These are phyloP conservation scores for Cephus nigrinus DNA, from an alignment of 2,888 invertebrate species.

Conservation along the genomic window DNA sequence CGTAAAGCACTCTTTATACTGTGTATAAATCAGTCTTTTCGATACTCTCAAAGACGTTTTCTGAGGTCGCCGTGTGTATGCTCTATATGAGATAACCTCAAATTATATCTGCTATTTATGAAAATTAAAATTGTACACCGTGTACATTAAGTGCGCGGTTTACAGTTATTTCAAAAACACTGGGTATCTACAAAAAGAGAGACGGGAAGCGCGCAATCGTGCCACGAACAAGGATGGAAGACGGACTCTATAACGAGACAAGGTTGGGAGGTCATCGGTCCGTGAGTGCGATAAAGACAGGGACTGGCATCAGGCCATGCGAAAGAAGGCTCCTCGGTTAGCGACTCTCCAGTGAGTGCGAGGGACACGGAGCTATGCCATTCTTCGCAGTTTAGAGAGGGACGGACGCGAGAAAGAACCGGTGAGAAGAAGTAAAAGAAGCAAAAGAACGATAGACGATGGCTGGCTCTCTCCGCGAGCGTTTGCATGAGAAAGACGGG, in stretches of 20 bases:
- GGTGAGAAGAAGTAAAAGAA: constrained; percentile 42
- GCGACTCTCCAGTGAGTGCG: constrained; percentile 17
- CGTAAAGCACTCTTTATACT: not conserved
- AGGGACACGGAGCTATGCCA: constrained; percentile 14
- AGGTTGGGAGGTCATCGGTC: constrained; percentile 51
- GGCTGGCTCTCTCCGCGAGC: constrained; percentile 23
- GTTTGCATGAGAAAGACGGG: constrained; percentile 43
- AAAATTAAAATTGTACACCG: not conserved
- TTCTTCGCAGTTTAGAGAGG: not conserved
- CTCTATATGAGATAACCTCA: not conserved
- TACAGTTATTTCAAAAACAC: constrained; percentile 50
- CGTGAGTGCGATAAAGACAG: constrained; percentile 34
- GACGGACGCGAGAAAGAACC: constrained; percentile 26
- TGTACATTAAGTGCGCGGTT: constrained; percentile 22
- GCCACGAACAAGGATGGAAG: constrained; percentile 18
- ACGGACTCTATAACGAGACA: constrained; percentile 46
- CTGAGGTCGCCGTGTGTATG: not conserved
- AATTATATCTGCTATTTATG: not conserved
- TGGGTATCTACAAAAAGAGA: constrained; percentile 25
- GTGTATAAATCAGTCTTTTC: not conserved
- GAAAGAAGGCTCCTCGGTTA: constrained; percentile 40
- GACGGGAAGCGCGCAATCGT: constrained; percentile 9
- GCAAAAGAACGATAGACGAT: constrained; percentile 19
- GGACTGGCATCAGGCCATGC: constrained; percentile 46
- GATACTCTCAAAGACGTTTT: not conserved